Evolutionary conservation across 2,888 invertebrate genomes (phyloP), one percentile per base, ranked within the genome.

Genomic region (Caenorhabditis sulstoni): DNA sequence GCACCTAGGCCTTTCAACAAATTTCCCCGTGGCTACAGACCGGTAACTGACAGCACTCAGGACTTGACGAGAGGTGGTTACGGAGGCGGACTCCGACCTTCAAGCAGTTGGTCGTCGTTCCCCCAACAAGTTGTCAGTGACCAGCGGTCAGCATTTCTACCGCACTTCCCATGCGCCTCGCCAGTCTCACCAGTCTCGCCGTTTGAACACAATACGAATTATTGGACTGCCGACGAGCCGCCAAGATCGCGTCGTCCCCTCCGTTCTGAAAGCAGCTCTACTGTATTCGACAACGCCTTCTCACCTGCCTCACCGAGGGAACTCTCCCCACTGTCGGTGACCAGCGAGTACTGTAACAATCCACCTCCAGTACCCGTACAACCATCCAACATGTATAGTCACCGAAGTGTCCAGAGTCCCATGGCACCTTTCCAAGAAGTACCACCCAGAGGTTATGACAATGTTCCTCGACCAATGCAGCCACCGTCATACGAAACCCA

Each of bases 1-100:
- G 78, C 80, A 47, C 84, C 84, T 5, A 50, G 77, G 41, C 85
- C 85, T 0, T 83, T 81, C 70, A 82, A 70, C 74, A 80, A 79
- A 18, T 82, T 64, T 67, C 85, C 85, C 14, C 64, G 78, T 47
- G 82, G 85, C 20, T 85, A 83, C 44, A 71, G 83, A 41, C 82
- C 85, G 41, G 71, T 85, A 23, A 73, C 68, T 37, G 70, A 75
- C n/a, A 68, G 58, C 62, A 73, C 73, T 20, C 73, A 73, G 50
- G 73, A 73, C 18, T n/a, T 73, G 73, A 58, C 44, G 5, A 1
- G 64, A 55, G 45, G 64, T n/a, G n/a, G n/a, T 22, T 71, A 62
- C 57, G 71, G 62, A 62, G 64, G 73, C 73, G 73, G 73, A 52
- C 66, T 78, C 18, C 79, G 76, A 53, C 74, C 78, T 23, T 78